These are phyloP conservation scores for Lanius collurio DNA, from an alignment of 2,113 vertebrate species.

Conservation along the genomic window DNA sequence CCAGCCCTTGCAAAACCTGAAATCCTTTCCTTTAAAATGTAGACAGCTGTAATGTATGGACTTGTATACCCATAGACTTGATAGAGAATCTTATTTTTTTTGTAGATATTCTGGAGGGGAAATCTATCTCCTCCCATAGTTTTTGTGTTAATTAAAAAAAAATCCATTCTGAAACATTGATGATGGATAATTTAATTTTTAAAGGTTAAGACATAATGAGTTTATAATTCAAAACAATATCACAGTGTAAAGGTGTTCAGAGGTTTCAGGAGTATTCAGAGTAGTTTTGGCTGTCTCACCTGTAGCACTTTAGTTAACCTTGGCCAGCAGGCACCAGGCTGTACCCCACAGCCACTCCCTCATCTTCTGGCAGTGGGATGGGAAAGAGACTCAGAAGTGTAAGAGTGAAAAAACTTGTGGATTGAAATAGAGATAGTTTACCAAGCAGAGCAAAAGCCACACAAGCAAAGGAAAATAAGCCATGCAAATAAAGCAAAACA, in stretches of 20 bases:
- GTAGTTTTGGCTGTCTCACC: not conserved
- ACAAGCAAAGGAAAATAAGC: not conserved
- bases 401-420: not conserved
- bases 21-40: not conserved
- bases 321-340: not conserved
- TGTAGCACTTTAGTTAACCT: not conserved
- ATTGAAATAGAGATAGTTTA: not conserved
- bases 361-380: fast-evolving
- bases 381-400: not conserved
- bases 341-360: not conserved
- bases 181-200: not conserved
- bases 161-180: not conserved
- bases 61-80: not conserved
- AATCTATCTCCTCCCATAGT: not conserved
- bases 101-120: not conserved
- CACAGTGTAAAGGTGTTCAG: not conserved
- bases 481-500: not conserved
- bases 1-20: not conserved
- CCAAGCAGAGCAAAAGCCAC: not conserved
- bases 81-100: not conserved
- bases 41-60: not conserved
- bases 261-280: not conserved
- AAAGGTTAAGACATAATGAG: not conserved
- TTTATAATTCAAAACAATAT: not conserved
- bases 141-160: not conserved